Evolutionary conservation across 2,797 vertebrate species (phyloP), one percentile per base, ranked within the genome.

Genomic region (Peromyscus melanophrys): DNA sequence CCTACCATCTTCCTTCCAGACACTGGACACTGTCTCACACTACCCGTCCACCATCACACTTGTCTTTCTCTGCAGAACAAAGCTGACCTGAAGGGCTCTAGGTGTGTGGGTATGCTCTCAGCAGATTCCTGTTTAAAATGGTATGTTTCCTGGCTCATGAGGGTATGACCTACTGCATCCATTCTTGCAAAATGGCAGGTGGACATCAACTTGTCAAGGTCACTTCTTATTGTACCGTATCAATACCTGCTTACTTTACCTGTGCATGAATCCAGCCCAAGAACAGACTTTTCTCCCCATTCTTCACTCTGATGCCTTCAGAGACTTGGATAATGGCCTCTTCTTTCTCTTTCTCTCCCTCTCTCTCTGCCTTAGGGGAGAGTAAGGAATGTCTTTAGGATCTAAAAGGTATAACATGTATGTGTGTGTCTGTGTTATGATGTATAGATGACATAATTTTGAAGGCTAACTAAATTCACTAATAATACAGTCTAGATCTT

Each of bases 401-500:
- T 31, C 6, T 31, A 59, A 87, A 92, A 88, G 16, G 17, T 57
- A 61, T 1, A 7, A 34, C 0, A 1, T 57, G 16, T 84, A 43
- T 43, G 67, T 75, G 46, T 55, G 3, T 13, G 61, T 55, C 12
- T 73, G 46, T 77, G 34, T 19, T 65, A 34, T 31, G 10, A 71
- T 69, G 23, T 59, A 55, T 43, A 78, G 52, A 34, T 12, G 75
- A 93, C 67, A 55, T 63, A 25, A 37, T 84, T 83, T 81, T 95
- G 40, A 94, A 76, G 49, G 92, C 37, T 55, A 29, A 85, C 23
- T 43, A 71, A 92, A 65, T 6, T 83, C 52, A 89, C 10, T 84
- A 29, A 59, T 61, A 87, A 94, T 83, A 61, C 81, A 37, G 25
- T 23, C 52, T 76, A 94, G 75, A 90, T 77, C 81, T 89, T 81